phyloP scores from a whole-genome alignment of 2,113 vertebrate genomes.

The Bufo gargarizans region DNA sequence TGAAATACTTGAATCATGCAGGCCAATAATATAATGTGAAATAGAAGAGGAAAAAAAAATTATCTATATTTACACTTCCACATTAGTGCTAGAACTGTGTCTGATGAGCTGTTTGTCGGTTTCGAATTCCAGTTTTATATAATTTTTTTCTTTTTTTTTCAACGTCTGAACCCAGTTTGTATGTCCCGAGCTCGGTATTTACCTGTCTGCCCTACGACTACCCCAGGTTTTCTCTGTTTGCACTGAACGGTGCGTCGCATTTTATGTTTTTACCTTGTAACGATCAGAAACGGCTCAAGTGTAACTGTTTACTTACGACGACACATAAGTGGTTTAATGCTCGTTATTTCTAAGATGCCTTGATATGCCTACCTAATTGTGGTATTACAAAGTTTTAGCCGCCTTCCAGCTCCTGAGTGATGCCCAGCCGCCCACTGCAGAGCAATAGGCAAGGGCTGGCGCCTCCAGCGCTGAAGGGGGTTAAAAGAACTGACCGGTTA shows the following conservation, averaged over 20 bases:
- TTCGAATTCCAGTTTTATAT: conserved; percentile 80
- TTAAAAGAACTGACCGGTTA: conserved; percentile 82
- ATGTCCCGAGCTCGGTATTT: conserved; percentile 84
- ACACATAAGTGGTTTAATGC: conserved; percentile 57
- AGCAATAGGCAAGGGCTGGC: conserved; percentile 1
- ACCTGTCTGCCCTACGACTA: background rate
- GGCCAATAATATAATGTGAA: conserved; percentile 99
- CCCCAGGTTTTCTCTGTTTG: conserved; percentile 69
- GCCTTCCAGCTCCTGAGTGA: background rate
- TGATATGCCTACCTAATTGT: conserved; percentile 91
- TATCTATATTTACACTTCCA: conserved; percentile 94
- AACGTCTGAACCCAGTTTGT: conserved; percentile 65
- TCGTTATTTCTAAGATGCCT: conserved; percentile 93
- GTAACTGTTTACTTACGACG: conserved; percentile 91
- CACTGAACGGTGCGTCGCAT: conserved; percentile 91
- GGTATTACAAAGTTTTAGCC: conserved; percentile 70
- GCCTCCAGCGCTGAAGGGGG: conserved; percentile 56
- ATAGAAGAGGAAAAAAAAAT: conserved; percentile 65
- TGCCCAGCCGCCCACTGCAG: background rate
- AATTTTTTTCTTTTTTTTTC: conserved; percentile 59
- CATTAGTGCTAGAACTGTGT: conserved; percentile 90
- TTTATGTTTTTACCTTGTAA: conserved; percentile 69
- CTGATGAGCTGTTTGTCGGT: conserved; percentile 86
- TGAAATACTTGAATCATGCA: conserved; percentile 99
- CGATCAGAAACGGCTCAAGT: conserved; percentile 86